Percentiles rank a stretch among this genome's conserved stretches.
Conservation (phyloP, 2,797 vertebrate species). For the Galagoides demidoff region DNA sequence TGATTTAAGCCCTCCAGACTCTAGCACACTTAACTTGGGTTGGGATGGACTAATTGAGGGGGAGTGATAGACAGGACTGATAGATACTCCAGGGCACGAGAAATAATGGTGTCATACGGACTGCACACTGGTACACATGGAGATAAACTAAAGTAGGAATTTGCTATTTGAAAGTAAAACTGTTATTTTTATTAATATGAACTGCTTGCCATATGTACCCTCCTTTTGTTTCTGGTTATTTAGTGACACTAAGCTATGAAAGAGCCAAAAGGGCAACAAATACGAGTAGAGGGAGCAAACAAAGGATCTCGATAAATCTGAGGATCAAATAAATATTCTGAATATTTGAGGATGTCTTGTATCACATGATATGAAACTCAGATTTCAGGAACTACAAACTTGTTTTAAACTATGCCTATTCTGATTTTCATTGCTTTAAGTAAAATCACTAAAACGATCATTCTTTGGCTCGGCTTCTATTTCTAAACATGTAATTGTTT, state of each 20-base stretch:
- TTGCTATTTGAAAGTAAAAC: background rate
- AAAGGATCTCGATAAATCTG: background rate
- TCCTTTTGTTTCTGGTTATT: background rate
- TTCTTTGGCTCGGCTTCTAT: conserved; percentile 46
- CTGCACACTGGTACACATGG: background rate
- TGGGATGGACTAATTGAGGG: background rate
- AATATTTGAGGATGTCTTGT: background rate
- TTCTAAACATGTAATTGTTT: conserved; percentile 35
- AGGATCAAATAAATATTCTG: background rate
- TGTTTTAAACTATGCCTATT: background rate
- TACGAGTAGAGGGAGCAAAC: background rate
- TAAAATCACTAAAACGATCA: background rate
- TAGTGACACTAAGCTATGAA: background rate
- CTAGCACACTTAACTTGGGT: background rate
- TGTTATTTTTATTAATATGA: background rate
- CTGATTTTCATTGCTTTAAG: background rate
- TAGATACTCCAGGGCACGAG: background rate
- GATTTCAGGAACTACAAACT: background rate
- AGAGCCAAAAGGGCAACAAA: background rate
- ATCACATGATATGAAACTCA: background rate
- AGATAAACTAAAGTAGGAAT: background rate
- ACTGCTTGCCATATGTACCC: background rate
- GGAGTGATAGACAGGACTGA: background rate
- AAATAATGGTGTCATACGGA: background rate
- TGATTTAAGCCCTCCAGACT: background rate